These are phyloP conservation scores for Pararge aegeria DNA, from an alignment of 1,140 invertebrate species.

Conservation along the genomic window DNA sequence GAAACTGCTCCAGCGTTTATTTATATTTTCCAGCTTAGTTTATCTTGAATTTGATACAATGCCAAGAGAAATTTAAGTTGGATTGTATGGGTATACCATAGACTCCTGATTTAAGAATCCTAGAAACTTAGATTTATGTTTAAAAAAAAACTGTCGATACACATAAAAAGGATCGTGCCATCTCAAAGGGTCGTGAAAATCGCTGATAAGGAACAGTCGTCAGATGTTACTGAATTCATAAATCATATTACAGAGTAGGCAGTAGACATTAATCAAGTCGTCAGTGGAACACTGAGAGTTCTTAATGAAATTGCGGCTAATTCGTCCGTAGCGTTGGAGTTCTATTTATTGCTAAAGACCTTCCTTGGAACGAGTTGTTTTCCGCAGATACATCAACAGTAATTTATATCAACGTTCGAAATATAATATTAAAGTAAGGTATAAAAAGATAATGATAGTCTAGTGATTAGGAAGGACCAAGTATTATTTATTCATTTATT, in stretches of 20 bases:
- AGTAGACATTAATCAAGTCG: constrained; percentile 21
- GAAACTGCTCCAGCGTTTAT: too few species aligned
- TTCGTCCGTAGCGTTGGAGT: background rate
- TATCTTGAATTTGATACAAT: too few species aligned
- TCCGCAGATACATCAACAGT: background rate
- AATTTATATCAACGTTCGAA: background rate
- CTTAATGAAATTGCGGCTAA: background rate
- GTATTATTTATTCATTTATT: too few species aligned
- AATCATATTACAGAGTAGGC: constrained; percentile 20
- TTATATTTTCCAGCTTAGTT: too few species aligned
- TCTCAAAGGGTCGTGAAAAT: background rate
- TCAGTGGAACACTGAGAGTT: constrained; percentile 15
- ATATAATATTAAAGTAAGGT: background rate
- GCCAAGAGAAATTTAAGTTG: too few species aligned
- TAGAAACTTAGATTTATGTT: too few species aligned
- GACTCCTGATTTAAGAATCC: too few species aligned
- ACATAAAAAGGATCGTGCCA: background rate
- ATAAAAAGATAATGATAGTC: too few species aligned
- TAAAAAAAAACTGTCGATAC: background rate
- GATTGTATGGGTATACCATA: too few species aligned
- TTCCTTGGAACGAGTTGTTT: background rate
- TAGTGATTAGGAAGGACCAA: too few species aligned
- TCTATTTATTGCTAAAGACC: background rate
- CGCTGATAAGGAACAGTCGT: constrained; percentile 10
- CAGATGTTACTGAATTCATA: constrained; percentile 10